These are phyloP conservation scores for Drosophila lacicola DNA, from an alignment of 2,888 invertebrate species.

Conservation along the genomic window DNA sequence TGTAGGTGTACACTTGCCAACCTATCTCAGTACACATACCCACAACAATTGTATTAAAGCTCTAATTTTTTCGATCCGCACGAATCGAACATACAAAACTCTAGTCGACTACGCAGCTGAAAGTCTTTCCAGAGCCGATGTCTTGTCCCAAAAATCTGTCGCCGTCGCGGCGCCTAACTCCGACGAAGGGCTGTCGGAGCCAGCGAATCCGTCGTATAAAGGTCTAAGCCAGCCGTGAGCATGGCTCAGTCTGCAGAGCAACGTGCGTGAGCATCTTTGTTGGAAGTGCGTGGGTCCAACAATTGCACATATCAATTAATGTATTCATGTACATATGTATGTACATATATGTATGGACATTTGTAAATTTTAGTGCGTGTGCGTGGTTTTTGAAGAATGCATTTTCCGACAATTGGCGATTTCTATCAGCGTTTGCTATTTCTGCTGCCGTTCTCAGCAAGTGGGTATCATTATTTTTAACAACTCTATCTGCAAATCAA, in stretches of 20 bases:
- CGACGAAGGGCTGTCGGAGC: slow-evolving; percentile 39
- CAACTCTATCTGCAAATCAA: slow-evolving; percentile 48
- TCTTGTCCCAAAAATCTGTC: slow-evolving; percentile 11
- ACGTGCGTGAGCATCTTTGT: slow-evolving; percentile 45
- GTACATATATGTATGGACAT: background rate
- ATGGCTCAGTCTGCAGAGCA: slow-evolving; percentile 60
- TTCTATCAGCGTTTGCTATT: slow-evolving; percentile 69
- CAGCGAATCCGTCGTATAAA: slow-evolving; percentile 58
- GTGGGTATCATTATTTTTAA: slow-evolving; percentile 54
- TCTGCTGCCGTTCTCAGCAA: slow-evolving; percentile 65
- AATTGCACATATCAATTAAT: slow-evolving; percentile 7
- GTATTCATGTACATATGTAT: background rate
- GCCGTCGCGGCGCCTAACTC: slow-evolving; percentile 11
- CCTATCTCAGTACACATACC: background rate
- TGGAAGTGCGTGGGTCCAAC: slow-evolving; percentile 25
- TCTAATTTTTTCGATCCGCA: background rate
- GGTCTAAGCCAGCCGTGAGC: slow-evolving; percentile 44
- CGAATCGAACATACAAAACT: background rate
- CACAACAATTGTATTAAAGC: background rate
- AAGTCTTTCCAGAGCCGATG: slow-evolving; percentile 5
- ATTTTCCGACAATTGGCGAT: slow-evolving; percentile 67
- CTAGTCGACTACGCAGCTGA: background rate
- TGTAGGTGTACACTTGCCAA: slow-evolving; percentile 2
- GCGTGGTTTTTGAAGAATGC: slow-evolving; percentile 56
- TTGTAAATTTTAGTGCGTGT: slow-evolving; percentile 8